Evolutionary conservation across 1,140 invertebrate species (phyloP), one percentile per base, ranked within the genome.

Genomic region (Epicauta chinensis): DNA sequence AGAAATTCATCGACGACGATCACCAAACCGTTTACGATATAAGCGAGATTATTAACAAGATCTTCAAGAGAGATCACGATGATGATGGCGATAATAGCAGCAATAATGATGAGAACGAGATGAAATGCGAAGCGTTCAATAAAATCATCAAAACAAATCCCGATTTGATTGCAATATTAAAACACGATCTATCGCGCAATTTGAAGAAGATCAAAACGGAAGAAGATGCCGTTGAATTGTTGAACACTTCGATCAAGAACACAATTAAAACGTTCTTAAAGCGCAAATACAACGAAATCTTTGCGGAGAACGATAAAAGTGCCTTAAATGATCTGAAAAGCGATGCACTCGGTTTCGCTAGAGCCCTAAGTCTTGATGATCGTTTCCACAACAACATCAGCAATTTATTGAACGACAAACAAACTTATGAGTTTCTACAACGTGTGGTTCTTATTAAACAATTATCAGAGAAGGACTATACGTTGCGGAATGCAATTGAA

Each of bases 341-440:
- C n/a, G 83, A 89, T 67, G 84, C 86, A 0, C 72, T 83, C 1
- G 83, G 82, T 14, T 72, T 89, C 2, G 86, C 86, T 0, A 80
- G 76, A 68, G 80, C 84, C 12, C 68, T 88, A 3, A 76, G 79
- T 5, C 79, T 81, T 0, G 83, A 79, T 1, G 73, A 56, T 59
- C 30, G 43, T 62, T 11, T 56, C 47, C 5, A 35, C 51, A 23
- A 36, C 31, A 46, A 37, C 16, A 23, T 23, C 7, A 7, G 23
- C 29, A 41, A 50, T 42, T 48, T 43, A 35, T 79, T 51, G 42
- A 40, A 45, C 12, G 16, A 63, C 16, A 36, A 73, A 29, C 68
- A 86, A 12, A 80, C 80, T 1, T 62, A 84, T 36, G 81, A 81
- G 44, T 82, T 88, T 53, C 66, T 90, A n/a, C 80, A 80, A 67